Evolutionary conservation across 2,888 invertebrate genomes (phyloP), one percentile per base, ranked within the genome.

Genomic region (Papilio protenor): DNA sequence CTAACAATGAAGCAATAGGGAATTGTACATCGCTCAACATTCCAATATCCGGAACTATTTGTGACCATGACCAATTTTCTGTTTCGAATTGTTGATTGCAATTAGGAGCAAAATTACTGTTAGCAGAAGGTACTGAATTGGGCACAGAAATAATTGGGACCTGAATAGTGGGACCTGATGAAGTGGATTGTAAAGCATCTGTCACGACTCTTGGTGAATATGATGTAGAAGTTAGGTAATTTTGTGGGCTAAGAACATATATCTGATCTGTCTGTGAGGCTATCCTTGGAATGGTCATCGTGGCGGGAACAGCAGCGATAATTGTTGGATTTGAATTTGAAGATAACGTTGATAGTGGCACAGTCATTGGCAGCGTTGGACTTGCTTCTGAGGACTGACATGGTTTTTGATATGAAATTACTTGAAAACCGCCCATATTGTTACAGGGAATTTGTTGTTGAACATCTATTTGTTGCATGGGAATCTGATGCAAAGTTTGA

Each of bases 281-380:
- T n/a, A 52, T 52, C 40, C 55, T 72, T 14, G 61, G n/a, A 73
- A 66, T 76, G 27, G 72, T 23, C 12, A 75, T 11, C 10, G 73
- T 18, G 4, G 66, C 40, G 11, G 75, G 77, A 2, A 76, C 71
- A 23, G 76, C 55, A 45, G 78, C 55, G 21, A 80, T 73, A 8
- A 82, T 69, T 12, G 76, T 47, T 75, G 75, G 70, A 76, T 70
- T n/a, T 21, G 69, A n/a, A 77, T 71, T 61, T 71, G 81, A 69
- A 76, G 83, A 75, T 75, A 82, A 80, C 80, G 82, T 78, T 78
- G 83, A 69, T 47, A 69, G 45, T 27, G 70, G 74, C 57, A 71
- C 10, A n/a, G 76, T 14, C 10, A 71, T 55, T n/a, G 78, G 59
- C 11, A 76, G 2, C 11, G 72, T 12, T 45, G 72, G 40, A 8